Evolutionary conservation across 2,797 vertebrate genomes (phyloP).

Genomic region (Gallirallus australis): DNA sequence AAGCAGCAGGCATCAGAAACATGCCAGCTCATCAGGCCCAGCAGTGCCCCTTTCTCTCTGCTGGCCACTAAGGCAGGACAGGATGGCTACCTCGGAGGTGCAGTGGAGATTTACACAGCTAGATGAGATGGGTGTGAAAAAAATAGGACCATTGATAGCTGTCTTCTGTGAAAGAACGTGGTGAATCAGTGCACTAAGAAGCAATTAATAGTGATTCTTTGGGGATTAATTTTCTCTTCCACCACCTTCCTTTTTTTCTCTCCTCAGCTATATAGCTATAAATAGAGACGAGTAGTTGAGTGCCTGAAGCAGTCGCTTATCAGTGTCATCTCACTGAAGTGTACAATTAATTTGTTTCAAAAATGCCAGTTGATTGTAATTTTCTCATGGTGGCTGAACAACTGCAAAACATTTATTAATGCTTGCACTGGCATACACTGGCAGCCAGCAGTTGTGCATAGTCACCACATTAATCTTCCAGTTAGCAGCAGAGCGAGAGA

Average conservation of each 20-base stretch:
- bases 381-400: not conserved
- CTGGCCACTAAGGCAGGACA: not conserved
- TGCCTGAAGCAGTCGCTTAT: constrained; percentile 35
- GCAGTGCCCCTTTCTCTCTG: not conserved
- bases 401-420: not conserved
- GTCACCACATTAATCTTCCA: not conserved
- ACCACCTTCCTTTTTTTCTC: not conserved
- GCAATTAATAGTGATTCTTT: not conserved
- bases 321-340: not conserved
- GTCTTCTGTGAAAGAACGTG: not conserved
- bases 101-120: not conserved
- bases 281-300: not conserved
- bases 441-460: not conserved
- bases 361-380: constrained; percentile 9
- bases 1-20: not conserved
- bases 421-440: not conserved
- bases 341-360: constrained; percentile 17
- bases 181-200: not conserved
- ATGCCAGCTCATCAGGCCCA: not conserved
- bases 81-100: not conserved
- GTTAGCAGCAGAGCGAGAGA: not conserved
- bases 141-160: not conserved
- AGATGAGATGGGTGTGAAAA: not conserved
- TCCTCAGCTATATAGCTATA: not conserved
- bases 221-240: constrained; percentile 7